A percentile compares a stretch with the other conserved stretches of the same genome.
phyloP scores from a whole-genome alignment of 2,888 invertebrate genomes.

The Meiosimyza decipiens region DNA sequence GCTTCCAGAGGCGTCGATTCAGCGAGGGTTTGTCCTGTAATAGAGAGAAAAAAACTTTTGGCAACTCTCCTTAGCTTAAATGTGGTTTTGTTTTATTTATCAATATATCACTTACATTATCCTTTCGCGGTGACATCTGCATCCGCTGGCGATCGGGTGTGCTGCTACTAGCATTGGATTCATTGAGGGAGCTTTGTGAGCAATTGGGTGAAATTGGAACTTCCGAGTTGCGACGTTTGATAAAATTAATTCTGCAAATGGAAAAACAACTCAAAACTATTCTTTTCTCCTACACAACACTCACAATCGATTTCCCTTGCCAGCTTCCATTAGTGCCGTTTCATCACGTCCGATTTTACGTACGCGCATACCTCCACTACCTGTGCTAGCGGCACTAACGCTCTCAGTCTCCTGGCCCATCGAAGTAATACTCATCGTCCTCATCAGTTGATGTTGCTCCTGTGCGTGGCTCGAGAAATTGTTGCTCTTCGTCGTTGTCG shows the following conservation, averaged over 20 bases:
- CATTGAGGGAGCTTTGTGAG: constrained; percentile 64
- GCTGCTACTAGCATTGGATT: constrained; percentile 59
- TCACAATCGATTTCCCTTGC: constrained; percentile 67
- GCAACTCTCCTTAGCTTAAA: not conserved
- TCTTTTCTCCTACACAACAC: constrained; percentile 42
- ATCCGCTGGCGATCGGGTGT: constrained; percentile 51
- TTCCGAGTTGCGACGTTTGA: constrained; percentile 65
- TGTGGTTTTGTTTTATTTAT: not conserved
- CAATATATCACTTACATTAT: constrained; percentile 58
- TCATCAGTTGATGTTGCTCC: constrained; percentile 48
- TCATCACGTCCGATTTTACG: constrained; percentile 60
- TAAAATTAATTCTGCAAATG: constrained; percentile 62
- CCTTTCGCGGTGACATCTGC: constrained; percentile 65
- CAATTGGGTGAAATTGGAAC: constrained; percentile 59
- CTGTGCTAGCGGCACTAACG: constrained; percentile 39
- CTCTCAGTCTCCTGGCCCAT: constrained; percentile 58
- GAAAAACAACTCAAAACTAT: not conserved
- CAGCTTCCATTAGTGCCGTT: constrained; percentile 65
- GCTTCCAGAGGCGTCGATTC: constrained; percentile 84
- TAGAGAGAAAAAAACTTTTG: not conserved
- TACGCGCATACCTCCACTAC: constrained; percentile 45
- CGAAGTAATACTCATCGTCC: constrained; percentile 67
- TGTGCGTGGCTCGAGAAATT: constrained; percentile 40
- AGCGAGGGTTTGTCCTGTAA: constrained; percentile 79
- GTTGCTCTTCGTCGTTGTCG: constrained; percentile 47